Conservation (phyloP, 2,113 vertebrate species). For the Rutilus rutilus region DNA sequence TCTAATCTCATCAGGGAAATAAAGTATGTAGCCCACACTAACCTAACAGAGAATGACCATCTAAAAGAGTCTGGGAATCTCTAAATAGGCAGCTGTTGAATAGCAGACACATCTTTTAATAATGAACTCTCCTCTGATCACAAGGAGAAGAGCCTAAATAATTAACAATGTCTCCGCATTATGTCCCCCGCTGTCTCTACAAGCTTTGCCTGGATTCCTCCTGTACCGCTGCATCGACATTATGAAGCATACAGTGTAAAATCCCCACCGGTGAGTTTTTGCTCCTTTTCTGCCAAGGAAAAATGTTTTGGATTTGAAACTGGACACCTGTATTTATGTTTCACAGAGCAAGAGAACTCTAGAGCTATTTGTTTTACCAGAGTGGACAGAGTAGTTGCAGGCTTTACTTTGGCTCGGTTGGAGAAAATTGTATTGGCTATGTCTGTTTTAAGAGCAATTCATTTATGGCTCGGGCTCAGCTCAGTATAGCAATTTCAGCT, state of each 20-base stretch:
- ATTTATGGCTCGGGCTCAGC: background rate
- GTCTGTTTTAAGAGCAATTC: background rate
- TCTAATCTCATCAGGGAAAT: background rate
- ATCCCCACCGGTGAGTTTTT: constrained; percentile 32
- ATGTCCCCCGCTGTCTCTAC: background rate
- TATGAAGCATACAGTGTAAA: constrained; percentile 15
- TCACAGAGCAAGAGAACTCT: background rate
- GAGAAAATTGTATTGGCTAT: background rate
- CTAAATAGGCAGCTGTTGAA: constrained; percentile 23
- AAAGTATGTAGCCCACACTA: background rate
- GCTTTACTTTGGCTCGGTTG: constrained; percentile 2
- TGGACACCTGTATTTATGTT: constrained; percentile 9
- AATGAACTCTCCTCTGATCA: constrained; percentile 45
- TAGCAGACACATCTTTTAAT: constrained; percentile 33
- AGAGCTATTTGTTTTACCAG: constrained; percentile 22
- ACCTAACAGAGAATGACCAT: background rate
- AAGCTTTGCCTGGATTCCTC: constrained; percentile 8
- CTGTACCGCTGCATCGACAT: background rate
- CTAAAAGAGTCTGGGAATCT: background rate
- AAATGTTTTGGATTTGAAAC: constrained; percentile 21
- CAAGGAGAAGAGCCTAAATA: constrained; percentile 32
- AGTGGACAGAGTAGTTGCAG: constrained; percentile 3
- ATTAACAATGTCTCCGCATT: constrained; percentile 26
- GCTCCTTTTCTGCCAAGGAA: background rate
- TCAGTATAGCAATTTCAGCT: background rate